A percentile compares a stretch with the other conserved stretches of the same genome.
Conservation (phyloP, 2,888 invertebrate species). For the Dioctria linearis region DNA sequence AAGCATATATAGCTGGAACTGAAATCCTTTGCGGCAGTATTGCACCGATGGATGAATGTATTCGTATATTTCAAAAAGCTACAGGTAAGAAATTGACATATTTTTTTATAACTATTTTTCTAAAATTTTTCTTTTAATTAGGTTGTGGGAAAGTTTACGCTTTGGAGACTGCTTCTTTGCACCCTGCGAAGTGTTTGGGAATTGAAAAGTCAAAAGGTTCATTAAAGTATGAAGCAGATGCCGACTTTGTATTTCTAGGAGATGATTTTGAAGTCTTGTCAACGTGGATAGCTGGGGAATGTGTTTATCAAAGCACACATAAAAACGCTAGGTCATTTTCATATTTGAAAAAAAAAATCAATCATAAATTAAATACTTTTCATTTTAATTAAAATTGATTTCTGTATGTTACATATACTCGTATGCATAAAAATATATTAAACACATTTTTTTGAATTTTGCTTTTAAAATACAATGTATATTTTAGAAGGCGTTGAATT, state of each 20-base stretch:
- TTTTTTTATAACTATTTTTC: too few relatives aligned
- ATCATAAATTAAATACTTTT: too few relatives aligned
- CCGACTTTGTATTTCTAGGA: slow-evolving; percentile 92
- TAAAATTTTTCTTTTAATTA: slow-evolving; percentile 65
- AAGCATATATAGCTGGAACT: slow-evolving; percentile 89
- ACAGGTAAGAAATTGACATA: slow-evolving; percentile 75
- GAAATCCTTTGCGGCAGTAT: slow-evolving; percentile 94
- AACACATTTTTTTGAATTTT: too few relatives aligned
- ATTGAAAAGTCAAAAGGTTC: slow-evolving; percentile 88
- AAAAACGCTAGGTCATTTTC: background rate
- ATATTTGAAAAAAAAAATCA: too few relatives aligned
- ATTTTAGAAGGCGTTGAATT: too few relatives aligned
- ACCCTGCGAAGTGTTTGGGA: slow-evolving; percentile 89
- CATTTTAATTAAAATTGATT: too few relatives aligned
- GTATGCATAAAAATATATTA: too few relatives aligned
- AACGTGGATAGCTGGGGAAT: slow-evolving; percentile 92
- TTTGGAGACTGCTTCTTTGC: slow-evolving; percentile 90
- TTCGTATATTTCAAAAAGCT: slow-evolving; percentile 83
- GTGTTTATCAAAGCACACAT: slow-evolving; percentile 74
- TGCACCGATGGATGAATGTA: slow-evolving; percentile 87
- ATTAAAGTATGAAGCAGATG: slow-evolving; percentile 89
- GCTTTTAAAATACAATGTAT: too few relatives aligned
- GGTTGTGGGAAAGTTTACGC: slow-evolving; percentile 90
- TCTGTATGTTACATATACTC: too few relatives aligned
- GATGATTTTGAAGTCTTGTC: slow-evolving; percentile 81